phyloP scores from a whole-genome alignment of 2,888 invertebrate species.

The Eudasyphora cyanicolor region DNA sequence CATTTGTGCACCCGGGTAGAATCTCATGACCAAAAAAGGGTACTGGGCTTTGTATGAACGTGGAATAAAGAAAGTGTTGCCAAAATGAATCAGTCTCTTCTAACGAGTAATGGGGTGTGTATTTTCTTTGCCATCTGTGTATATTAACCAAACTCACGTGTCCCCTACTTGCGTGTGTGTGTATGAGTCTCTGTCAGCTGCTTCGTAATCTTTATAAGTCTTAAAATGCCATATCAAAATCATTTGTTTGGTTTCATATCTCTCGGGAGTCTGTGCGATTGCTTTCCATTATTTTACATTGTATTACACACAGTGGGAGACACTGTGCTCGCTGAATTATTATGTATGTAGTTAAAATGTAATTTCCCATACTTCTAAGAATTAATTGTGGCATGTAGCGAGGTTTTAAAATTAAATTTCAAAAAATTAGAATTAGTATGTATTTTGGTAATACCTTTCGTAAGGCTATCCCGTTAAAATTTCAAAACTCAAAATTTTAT shows the following conservation, averaged over 20 bases:
- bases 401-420: no score
- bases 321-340: no score
- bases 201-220: slow-evolving; percentile 8
- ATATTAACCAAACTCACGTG: slow-evolving; percentile 1
- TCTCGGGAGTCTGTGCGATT: not conserved
- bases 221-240: slow-evolving; percentile 23
- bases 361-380: no score
- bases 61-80: not conserved
- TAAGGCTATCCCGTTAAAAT: no score
- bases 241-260: slow-evolving; percentile 33
- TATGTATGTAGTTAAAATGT: not conserved
- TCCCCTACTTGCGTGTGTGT: not conserved
- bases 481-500: no score
- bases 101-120: not conserved
- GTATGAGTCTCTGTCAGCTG: not conserved
- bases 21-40: not conserved
- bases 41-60: not conserved
- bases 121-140: not conserved
- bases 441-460: no score
- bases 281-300: not conserved
- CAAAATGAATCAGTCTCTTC: not conserved
- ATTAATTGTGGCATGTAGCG: no score
- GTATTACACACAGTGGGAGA: not conserved
- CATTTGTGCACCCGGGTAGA: not conserved
- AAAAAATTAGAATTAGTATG: no score